Percentiles rank a stretch among this genome's conserved stretches.
Conservation (phyloP, 2,113 vertebrate genomes). For the Sturnira hondurensis region DNA sequence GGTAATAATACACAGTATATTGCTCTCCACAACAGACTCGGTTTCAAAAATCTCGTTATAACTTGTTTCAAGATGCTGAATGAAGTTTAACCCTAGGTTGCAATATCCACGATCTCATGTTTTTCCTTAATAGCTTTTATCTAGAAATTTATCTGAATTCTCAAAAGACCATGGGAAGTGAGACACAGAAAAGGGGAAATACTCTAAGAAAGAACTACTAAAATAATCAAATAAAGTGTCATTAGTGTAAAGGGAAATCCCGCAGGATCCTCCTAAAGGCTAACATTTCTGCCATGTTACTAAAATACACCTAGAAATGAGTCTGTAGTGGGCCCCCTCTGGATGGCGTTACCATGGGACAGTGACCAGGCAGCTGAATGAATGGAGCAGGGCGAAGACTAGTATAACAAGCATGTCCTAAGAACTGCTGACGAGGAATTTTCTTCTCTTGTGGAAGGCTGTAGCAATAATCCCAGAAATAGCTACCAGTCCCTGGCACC, state of each 20-base stretch:
- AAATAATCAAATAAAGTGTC: background rate
- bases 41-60: conserved; percentile 3
- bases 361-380: background rate
- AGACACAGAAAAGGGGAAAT: background rate
- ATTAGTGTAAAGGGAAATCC: background rate
- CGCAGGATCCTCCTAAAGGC: background rate
- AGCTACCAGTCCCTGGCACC: background rate
- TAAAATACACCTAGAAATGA: background rate
- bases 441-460: background rate
- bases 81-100: background rate
- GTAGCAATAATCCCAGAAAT: background rate
- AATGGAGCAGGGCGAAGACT: background rate
- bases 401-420: background rate
- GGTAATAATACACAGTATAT: background rate
- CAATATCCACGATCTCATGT: background rate
- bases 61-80: background rate
- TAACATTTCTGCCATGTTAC: background rate
- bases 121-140: background rate
- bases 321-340: background rate
- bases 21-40: background rate
- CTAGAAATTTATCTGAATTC: background rate
- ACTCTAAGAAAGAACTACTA: background rate
- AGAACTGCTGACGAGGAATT: background rate
- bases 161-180: background rate
- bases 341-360: background rate